These are phyloP conservation scores for Drosophila borborema DNA, from an alignment of 2,888 invertebrate genomes.

Conservation along the genomic window DNA sequence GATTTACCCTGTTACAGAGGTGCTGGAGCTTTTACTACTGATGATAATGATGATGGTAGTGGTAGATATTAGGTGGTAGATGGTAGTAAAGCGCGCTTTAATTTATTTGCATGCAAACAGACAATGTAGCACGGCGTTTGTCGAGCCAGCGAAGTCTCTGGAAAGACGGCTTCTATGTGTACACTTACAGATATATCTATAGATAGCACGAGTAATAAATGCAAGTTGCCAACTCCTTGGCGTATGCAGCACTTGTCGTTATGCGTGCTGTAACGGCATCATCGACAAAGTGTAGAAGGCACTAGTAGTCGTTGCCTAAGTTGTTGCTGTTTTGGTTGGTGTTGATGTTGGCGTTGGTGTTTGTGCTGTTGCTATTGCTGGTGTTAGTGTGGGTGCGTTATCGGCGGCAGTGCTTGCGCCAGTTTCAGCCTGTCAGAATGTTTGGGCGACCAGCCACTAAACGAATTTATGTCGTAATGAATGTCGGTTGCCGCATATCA, in stretches of 20 bases:
- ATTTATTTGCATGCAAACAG: constrained; percentile 65
- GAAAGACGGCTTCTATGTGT: constrained; percentile 3
- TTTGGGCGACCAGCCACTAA: constrained; percentile 46
- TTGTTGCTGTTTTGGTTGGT: constrained; percentile 1
- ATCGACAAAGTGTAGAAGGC: constrained; percentile 3
- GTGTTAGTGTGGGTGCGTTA: constrained; percentile 28
- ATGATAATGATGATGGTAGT: background rate
- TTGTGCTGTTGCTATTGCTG: constrained; percentile 2
- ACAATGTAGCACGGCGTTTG: constrained; percentile 44
- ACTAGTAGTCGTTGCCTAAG: background rate
- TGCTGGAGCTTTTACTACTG: background rate
- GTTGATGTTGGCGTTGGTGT: constrained; percentile 2
- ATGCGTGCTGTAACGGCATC: constrained; percentile 33
- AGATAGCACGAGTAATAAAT: constrained; percentile 18
- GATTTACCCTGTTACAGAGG: constrained; percentile 6
- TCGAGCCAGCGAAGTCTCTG: constrained; percentile 26
- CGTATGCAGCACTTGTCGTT: constrained; percentile 36
- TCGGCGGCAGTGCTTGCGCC: constrained; percentile 30
- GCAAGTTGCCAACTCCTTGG: constrained; percentile 19
- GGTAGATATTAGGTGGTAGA: background rate
- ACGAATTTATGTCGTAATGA: constrained; percentile 78
- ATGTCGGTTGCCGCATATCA: constrained; percentile 73
- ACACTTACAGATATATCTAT: background rate
- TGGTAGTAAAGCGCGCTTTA: constrained; percentile 45
- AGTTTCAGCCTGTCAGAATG: constrained; percentile 21